Base-by-base conservation (phyloP, 2,113 vertebrate species). In the Boleophthalmus pectinirostris region DNA sequence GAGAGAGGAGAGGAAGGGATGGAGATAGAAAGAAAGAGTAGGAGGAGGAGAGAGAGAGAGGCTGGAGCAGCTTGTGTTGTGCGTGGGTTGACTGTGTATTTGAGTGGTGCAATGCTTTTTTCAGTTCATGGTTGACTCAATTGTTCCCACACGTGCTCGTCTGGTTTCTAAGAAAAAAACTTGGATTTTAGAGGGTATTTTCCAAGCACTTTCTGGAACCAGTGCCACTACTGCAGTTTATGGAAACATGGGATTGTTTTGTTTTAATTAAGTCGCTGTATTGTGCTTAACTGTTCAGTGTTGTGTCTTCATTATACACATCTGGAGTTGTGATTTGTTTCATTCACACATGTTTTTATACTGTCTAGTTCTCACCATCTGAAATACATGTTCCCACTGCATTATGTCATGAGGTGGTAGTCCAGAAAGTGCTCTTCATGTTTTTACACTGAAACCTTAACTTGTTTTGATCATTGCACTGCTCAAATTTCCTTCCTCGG, bases 61-160 rank as follows among this genome's bases (percentile, higher is more conserved):
- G 77, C 24, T 56, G 69, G 51, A 49, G 69, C 35, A 16, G 70
- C 18, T 57, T 24, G 64, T 24, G 21, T 21, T 16, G 65, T 47
- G 65, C 15, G 33, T 43, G 63, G 68, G 78, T 68, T 78, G 79
- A 80, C 66, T 69, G 2, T 46, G 29, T 38, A 60, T 47, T 72
- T 67, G 21, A 64, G 33, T n/a, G 38, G 16, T 63, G 60, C 60
- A 20, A 20, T 15, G 6, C 6, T 61, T 68, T 66, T 29, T 67
- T 38, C 46, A 51, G 61, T 54, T 69, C n/a, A 57, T n/a, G 29
- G 72, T 74, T 7, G 1, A 76, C 65, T 77, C 53, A 57, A 84
- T 84, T 89, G 70, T 87, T 90, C 84, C 85, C 82, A 83, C 83
- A 82, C 82, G 75, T 87, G 87, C 80, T 82, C 29, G 77, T 84